Evolutionary conservation across 2,888 invertebrate genomes (phyloP).

Genomic region (Drosophila hawaiiensis): DNA sequence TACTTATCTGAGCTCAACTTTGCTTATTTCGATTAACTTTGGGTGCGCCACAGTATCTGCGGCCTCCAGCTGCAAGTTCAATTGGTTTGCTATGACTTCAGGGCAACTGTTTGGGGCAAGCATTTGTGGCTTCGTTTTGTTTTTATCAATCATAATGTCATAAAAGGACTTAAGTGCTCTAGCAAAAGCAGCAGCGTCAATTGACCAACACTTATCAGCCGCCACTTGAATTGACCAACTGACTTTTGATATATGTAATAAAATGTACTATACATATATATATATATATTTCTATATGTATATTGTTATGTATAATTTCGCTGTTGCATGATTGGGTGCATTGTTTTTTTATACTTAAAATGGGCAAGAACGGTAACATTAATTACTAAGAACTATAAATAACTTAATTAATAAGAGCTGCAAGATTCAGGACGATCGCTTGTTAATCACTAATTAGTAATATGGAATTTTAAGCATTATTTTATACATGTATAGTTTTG

Average conservation of each 20-base stretch:
- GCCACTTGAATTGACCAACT: conserved; percentile 43
- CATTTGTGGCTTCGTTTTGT: conserved; percentile 11
- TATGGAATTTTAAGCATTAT: background rate
- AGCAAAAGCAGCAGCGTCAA: conserved; percentile 12
- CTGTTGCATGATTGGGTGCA: conserved; percentile 20
- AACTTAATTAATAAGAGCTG: background rate
- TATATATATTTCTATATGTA: background rate
- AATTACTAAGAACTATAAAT: background rate
- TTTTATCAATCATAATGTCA: conserved; percentile 40
- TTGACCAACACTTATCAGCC: conserved; percentile 35
- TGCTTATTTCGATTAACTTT: conserved; percentile 5
- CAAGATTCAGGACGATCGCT: background rate
- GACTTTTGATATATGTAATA: conserved; percentile 10
- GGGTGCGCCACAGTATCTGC: conserved; percentile 2
- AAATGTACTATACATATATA: conserved; percentile 3
- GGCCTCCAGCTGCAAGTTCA: conserved; percentile 56
- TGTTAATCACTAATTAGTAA: background rate
- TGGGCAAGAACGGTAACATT: too few relatives aligned
- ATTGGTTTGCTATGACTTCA: conserved; percentile 26
- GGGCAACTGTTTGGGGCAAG: conserved; percentile 33
- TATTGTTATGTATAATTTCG: conserved; percentile 6
- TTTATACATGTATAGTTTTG: too few relatives aligned
- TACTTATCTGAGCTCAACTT: conserved; percentile 36
- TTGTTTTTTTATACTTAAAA: background rate
- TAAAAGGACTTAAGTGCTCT: conserved; percentile 34